Conservation (phyloP, 2,888 invertebrate genomes). For the Drosophila emarginata region DNA sequence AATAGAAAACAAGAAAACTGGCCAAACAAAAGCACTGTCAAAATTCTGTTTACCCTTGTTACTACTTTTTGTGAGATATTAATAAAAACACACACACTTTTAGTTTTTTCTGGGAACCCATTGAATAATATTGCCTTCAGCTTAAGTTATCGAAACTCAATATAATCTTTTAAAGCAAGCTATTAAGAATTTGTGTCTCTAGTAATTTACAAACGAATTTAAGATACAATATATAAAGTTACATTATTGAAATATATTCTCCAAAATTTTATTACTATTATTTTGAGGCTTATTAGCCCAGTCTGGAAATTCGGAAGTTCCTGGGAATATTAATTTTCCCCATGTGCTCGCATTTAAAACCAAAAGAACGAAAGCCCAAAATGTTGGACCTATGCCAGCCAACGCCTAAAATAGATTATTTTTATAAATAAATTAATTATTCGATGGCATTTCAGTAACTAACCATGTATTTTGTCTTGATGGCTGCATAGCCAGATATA, state of each 20-base stretch:
- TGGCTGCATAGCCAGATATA: conserved; percentile 90
- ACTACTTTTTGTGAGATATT: too few relatives aligned
- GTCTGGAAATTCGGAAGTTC: conserved; percentile 27
- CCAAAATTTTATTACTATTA: background rate
- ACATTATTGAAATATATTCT: background rate
- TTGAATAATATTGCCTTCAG: too few relatives aligned
- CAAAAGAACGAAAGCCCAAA: conserved; percentile 27
- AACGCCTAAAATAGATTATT: conserved; percentile 28
- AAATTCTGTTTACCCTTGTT: background rate
- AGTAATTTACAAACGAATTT: background rate
- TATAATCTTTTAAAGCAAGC: too few relatives aligned
- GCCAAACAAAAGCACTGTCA: background rate
- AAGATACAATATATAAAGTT: background rate
- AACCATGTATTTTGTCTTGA: conserved; percentile 90
- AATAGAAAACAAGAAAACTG: background rate
- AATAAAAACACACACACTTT: too few relatives aligned
- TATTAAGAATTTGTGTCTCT: too few relatives aligned
- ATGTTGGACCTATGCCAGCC: conserved; percentile 55
- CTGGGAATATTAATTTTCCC: conserved; percentile 50
- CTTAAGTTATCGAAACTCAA: too few relatives aligned
- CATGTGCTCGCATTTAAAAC: conserved; percentile 40
- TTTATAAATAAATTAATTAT: background rate
- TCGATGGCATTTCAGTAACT: conserved; percentile 27
- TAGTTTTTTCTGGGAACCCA: too few relatives aligned
- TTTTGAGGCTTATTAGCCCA: conserved; percentile 31